Evolutionary conservation across 2,797 vertebrate species (phyloP).

Genomic region (Melanitta fusca): DNA sequence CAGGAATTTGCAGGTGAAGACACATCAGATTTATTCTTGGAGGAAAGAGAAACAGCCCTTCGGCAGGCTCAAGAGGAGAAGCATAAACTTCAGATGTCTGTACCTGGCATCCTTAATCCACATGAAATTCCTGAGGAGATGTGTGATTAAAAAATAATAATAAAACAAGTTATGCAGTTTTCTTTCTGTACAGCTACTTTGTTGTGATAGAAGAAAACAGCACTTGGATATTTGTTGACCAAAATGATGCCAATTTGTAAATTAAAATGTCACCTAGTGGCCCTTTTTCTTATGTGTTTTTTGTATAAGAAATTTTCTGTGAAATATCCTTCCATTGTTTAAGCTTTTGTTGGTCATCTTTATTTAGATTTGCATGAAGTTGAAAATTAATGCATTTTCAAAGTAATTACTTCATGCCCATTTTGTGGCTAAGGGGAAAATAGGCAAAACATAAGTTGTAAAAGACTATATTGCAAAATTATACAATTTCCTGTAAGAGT

Average conservation of each 20-base stretch:
- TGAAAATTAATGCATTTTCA: slow-evolving; percentile 86
- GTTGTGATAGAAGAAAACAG: slow-evolving; percentile 83
- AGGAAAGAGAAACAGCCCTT: slow-evolving; percentile 95
- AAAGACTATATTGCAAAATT: slow-evolving; percentile 83
- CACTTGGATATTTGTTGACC: slow-evolving; percentile 93
- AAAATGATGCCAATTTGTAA: slow-evolving; percentile 98
- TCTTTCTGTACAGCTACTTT: slow-evolving; percentile 81
- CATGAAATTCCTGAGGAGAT: slow-evolving; percentile 99
- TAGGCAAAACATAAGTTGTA: slow-evolving; percentile 81
- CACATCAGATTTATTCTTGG: slow-evolving; percentile 95
- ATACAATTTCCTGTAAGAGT: slow-evolving; percentile 81
- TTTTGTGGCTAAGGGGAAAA: slow-evolving; percentile 85
- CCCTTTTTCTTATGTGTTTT: slow-evolving; percentile 98
- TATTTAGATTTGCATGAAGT: slow-evolving; percentile 90
- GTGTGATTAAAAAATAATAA: slow-evolving; percentile 91
- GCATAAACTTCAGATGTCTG: slow-evolving; percentile 98
- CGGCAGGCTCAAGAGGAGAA: slow-evolving; percentile 98
- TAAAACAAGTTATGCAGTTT: slow-evolving; percentile 79
- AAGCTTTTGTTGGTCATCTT: slow-evolving; percentile 87
- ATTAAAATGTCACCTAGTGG: slow-evolving; percentile 94
- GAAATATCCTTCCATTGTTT: slow-evolving; percentile 90
- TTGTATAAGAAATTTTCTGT: slow-evolving; percentile 92
- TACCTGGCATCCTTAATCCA: slow-evolving; percentile 98
- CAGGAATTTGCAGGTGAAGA: slow-evolving; percentile 99
- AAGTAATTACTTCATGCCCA: slow-evolving; percentile 84